These are phyloP conservation scores for Thymelicus acteon DNA, from an alignment of 2,888 invertebrate genomes.

Conservation along the genomic window DNA sequence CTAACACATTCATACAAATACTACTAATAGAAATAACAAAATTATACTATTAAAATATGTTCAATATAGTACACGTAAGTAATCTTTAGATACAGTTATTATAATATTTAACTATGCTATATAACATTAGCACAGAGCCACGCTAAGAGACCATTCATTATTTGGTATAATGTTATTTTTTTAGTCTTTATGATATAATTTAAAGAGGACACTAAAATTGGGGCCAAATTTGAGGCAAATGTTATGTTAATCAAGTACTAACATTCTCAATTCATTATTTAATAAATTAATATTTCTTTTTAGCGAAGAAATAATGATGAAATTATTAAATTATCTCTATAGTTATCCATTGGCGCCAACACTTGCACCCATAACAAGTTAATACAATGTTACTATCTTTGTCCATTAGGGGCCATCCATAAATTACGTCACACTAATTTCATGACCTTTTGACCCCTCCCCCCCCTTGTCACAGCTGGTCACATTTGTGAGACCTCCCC, in stretches of 20 bases:
- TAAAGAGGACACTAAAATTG: slow-evolving; percentile 9
- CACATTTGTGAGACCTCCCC: too few relatives aligned
- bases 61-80: neutral
- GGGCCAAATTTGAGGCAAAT: slow-evolving; percentile 16
- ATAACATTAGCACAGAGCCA: neutral
- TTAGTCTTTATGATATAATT: slow-evolving; percentile 19
- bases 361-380: too few relatives aligned
- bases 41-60: slow-evolving; percentile 6
- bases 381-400: too few relatives aligned
- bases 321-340: too few relatives aligned
- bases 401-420: too few relatives aligned
- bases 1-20: neutral
- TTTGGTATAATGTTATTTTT: slow-evolving; percentile 15
- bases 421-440: too few relatives aligned
- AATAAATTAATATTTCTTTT: neutral
- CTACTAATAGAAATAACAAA: neutral
- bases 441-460: too few relatives aligned
- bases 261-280: too few relatives aligned
- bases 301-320: neutral
- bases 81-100: slow-evolving; percentile 3
- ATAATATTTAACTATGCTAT: neutral
- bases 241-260: neutral
- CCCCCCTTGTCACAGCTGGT: too few relatives aligned
- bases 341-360: too few relatives aligned
- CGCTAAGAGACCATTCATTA: slow-evolving; percentile 18